Conservation (phyloP, 2,797 vertebrate species). For the Spondyliosoma cantharus region DNA sequence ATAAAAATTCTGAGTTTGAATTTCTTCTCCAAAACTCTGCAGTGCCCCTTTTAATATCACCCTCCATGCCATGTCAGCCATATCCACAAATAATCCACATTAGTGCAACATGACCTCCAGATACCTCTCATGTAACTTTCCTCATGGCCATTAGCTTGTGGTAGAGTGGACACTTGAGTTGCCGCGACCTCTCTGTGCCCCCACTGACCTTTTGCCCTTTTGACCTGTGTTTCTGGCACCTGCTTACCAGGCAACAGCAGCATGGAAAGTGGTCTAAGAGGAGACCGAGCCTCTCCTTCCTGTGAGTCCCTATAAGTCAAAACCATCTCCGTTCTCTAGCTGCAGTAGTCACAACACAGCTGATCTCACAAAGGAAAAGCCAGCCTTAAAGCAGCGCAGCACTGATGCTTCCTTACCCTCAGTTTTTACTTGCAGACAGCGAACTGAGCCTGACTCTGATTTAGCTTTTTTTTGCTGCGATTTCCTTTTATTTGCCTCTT, state of each 20-base stretch:
- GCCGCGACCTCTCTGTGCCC: conserved; percentile 64
- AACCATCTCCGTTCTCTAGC: conserved; percentile 59
- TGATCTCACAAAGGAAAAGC: conserved; percentile 8
- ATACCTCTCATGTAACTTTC: conserved; percentile 21
- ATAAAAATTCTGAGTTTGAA: too few relatives aligned
- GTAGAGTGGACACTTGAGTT: conserved; percentile 69
- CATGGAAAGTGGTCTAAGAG: conserved; percentile 88
- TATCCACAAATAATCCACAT: conserved; percentile 20
- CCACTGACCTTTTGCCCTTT: conserved; percentile 62
- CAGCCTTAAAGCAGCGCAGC: conserved; percentile 7
- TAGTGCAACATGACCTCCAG: conserved; percentile 29
- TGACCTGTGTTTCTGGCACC: conserved; percentile 83
- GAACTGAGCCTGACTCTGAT: conserved; percentile 44
- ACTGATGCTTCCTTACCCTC: conserved; percentile 21
- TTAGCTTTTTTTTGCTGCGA: conserved; percentile 44
- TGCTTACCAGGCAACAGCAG: conserved; percentile 87
- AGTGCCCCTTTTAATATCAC: conserved; percentile 29
- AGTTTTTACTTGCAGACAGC: conserved; percentile 54
- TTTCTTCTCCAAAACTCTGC: too few relatives aligned
- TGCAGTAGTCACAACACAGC: conserved; percentile 43
- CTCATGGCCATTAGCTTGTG: conserved; percentile 48
- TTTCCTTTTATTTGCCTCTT: conserved; percentile 43
- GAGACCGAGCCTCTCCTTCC: conserved; percentile 84
- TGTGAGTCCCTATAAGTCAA: conserved; percentile 78
- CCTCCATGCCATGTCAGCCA: conserved; percentile 48